Conservation (phyloP, 2,113 vertebrate species). For the Eulacestoma nigropectus region DNA sequence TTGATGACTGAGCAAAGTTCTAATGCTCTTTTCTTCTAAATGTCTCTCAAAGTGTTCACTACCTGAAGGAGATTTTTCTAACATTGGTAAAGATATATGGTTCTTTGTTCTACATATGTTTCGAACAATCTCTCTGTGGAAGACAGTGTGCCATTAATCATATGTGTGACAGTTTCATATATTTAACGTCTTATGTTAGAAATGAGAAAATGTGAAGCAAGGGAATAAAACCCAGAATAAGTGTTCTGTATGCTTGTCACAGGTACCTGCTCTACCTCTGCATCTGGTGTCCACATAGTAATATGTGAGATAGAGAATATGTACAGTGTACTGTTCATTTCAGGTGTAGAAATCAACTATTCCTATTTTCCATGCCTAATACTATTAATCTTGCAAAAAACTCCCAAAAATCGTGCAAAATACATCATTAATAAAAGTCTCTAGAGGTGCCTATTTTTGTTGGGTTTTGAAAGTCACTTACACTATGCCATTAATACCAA, state of each 20-base stretch:
- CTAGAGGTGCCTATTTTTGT: background rate
- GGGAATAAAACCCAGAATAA: background rate
- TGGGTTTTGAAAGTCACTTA: background rate
- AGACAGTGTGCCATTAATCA: background rate
- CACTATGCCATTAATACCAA: background rate
- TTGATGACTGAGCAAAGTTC: background rate
- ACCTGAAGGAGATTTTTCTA: background rate
- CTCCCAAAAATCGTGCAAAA: background rate
- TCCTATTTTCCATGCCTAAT: background rate
- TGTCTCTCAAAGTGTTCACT: background rate
- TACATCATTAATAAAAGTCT: background rate
- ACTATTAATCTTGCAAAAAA: background rate
- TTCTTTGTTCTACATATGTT: background rate
- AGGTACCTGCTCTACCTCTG: background rate
- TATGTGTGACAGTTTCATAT: background rate
- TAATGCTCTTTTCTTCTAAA: background rate
- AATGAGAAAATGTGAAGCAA: background rate
- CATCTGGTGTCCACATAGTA: background rate
- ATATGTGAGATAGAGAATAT: background rate
- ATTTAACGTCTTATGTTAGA: background rate
- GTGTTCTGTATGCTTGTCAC: background rate
- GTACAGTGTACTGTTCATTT: background rate
- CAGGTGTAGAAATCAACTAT: background rate
- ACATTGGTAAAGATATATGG: background rate
- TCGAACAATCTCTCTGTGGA: background rate